A percentile compares a stretch with the other conserved stretches of the same genome.
These are phyloP conservation scores for Harpalus rufipes DNA, from an alignment of 2,888 invertebrate genomes.

Conservation along the genomic window DNA sequence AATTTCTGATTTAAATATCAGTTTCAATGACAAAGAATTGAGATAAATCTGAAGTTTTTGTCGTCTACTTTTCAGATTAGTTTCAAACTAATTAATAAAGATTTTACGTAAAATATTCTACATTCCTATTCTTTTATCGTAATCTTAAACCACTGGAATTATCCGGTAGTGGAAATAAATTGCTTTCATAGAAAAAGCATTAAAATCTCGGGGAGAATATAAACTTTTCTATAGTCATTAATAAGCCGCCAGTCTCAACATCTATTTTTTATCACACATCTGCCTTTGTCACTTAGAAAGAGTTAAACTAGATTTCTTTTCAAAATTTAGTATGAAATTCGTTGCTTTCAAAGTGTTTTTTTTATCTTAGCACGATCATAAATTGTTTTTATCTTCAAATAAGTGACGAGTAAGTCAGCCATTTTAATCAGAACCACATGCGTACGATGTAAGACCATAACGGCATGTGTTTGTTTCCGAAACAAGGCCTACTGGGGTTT, in stretches of 20 bases:
- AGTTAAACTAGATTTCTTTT: conserved; percentile 4
- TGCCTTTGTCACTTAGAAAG: conserved; percentile 53
- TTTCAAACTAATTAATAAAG: conserved; percentile 57
- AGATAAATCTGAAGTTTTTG: conserved; percentile 25
- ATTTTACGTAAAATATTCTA: conserved; percentile 55
- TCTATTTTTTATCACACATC: conserved; percentile 45
- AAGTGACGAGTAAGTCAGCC: conserved; percentile 33
- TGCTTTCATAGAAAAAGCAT: conserved; percentile 60
- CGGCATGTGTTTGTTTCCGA: conserved; percentile 61
- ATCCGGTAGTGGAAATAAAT: conserved; percentile 42
- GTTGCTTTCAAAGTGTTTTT: not conserved
- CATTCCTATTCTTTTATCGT: conserved; percentile 50
- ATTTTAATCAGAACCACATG: conserved; percentile 70
- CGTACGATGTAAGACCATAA: conserved; percentile 67
- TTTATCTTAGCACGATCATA: conserved; percentile 26
- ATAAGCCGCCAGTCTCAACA: conserved; percentile 53
- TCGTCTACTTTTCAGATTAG: conserved; percentile 37
- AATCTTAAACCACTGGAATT: conserved; percentile 47
- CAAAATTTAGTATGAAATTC: not conserved
- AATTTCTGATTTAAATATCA: conserved; percentile 21
- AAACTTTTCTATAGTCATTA: conserved; percentile 65
- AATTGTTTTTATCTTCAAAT: conserved; percentile 32
- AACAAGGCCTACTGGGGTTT: conserved; percentile 32
- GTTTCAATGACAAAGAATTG: conserved; percentile 37
- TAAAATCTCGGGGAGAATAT: conserved; percentile 54